A percentile compares a stretch with the other conserved stretches of the same genome.
Evolutionary conservation across 2,113 vertebrate species (phyloP).

Genomic region (Antigone vipio): DNA sequence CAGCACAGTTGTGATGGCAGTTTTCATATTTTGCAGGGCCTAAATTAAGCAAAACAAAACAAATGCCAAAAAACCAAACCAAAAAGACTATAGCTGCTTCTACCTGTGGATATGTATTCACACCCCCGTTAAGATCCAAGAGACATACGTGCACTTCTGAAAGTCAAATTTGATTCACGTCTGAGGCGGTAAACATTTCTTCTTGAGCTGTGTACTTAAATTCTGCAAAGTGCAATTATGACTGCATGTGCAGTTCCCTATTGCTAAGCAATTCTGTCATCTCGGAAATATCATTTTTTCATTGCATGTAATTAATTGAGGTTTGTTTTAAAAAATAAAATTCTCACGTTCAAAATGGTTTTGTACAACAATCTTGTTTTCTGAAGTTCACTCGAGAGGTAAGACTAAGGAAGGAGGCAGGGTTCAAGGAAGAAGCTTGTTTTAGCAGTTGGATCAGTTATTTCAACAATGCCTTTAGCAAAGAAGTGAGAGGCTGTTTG

Average conservation of each 20-base stretch:
- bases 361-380: neutral
- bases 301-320: neutral
- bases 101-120: neutral
- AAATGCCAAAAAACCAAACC: neutral
- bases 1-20: neutral
- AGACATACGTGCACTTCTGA: neutral
- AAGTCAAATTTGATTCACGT: neutral
- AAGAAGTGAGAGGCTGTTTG: slow-evolving; percentile 17
- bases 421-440: slow-evolving; percentile 33
- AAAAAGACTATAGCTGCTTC: neutral
- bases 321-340: too few species aligned
- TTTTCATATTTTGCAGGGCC: neutral
- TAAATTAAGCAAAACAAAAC: neutral
- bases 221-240: neutral
- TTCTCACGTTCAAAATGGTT: neutral
- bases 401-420: neutral
- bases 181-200: neutral
- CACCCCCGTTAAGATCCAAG: neutral
- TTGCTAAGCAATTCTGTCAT: neutral
- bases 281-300: neutral
- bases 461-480: slow-evolving; percentile 48
- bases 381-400: neutral
- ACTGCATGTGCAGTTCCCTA: neutral
- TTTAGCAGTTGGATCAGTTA: slow-evolving; percentile 43
- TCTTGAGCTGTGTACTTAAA: neutral